phyloP scores from a whole-genome alignment of 2,113 vertebrate genomes.

The Gallinago undulata region DNA sequence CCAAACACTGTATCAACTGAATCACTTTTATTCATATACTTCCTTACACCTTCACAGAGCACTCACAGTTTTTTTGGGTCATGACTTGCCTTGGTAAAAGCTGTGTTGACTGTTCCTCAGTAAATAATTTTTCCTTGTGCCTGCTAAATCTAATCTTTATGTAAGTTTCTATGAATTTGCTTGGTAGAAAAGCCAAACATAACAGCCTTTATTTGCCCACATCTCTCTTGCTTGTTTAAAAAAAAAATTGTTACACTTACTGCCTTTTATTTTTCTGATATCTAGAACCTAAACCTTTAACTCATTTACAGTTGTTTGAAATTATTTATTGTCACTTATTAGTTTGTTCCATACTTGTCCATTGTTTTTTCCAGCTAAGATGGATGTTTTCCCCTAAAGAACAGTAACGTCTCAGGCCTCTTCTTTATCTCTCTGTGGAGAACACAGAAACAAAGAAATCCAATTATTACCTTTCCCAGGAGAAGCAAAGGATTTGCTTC shows the following conservation, averaged over 20 bases:
- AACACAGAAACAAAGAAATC: background rate
- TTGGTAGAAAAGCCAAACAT: background rate
- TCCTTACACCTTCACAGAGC: background rate
- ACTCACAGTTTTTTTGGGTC: background rate
- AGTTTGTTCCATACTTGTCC: background rate
- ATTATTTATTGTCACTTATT: background rate
- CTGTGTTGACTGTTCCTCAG: background rate
- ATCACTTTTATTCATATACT: background rate
- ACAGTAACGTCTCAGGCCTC: background rate
- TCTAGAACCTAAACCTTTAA: background rate
- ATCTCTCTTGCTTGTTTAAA: background rate
- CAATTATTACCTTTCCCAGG: background rate
- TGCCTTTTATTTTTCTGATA: background rate
- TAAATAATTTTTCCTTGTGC: background rate
- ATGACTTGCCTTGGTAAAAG: background rate
- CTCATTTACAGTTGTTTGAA: background rate
- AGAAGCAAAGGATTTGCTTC: background rate
- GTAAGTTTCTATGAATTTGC: background rate
- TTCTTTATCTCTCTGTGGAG: background rate
- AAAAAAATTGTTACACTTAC: background rate
- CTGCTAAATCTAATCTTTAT: background rate
- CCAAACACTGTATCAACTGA: background rate
- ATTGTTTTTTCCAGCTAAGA: background rate
- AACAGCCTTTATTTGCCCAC: background rate
- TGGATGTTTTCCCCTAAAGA: background rate